Percentiles rank a stretch among this genome's conserved stretches.
phyloP scores from a whole-genome alignment of 37 sponge, comb jelly and placozoan genomes.

The Bolinopsis microptera region DNA sequence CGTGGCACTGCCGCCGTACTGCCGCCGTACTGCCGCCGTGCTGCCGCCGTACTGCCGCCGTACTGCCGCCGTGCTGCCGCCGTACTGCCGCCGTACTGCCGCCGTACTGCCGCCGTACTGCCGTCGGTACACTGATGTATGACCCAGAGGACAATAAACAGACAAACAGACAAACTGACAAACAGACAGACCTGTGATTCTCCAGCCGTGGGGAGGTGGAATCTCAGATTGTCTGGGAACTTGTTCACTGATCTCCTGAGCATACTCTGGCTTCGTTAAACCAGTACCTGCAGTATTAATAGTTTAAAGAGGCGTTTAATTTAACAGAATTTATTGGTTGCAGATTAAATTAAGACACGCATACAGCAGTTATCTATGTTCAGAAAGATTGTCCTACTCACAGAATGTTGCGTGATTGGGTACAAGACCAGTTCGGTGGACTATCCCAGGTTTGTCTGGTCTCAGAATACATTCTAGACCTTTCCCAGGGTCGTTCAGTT shows the following conservation, averaged over 20 bases:
- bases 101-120: too few relatives aligned
- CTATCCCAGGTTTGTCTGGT: conserved; percentile 25
- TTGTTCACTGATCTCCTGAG: not conserved
- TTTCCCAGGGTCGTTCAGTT: not conserved
- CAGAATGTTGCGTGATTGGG: conserved; percentile 41
- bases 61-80: too few relatives aligned
- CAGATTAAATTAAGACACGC: too few relatives aligned
- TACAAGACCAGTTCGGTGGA: conserved; percentile 44
- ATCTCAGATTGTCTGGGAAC: conserved; percentile 18
- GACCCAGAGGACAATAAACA: not conserved
- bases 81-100: too few relatives aligned
- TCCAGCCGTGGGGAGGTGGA: conserved; percentile 52
- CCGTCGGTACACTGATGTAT: too few relatives aligned
- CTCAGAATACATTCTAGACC: conserved; percentile 37
- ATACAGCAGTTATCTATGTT: too few relatives aligned
- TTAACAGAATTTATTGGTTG: too few relatives aligned
- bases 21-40: too few relatives aligned
- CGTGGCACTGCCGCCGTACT: too few relatives aligned
- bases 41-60: too few relatives aligned
- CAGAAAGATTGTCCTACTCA: too few relatives aligned
- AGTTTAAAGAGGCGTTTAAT: too few relatives aligned
- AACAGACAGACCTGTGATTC: conserved; percentile 32
- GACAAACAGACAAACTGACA: not conserved
- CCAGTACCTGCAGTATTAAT: conserved; percentile 55
- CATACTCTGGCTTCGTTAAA: not conserved